Evolutionary conservation across 2,797 vertebrate species (phyloP), one percentile per base, ranked within the genome.

Genomic region (Centropyge bicolor): DNA sequence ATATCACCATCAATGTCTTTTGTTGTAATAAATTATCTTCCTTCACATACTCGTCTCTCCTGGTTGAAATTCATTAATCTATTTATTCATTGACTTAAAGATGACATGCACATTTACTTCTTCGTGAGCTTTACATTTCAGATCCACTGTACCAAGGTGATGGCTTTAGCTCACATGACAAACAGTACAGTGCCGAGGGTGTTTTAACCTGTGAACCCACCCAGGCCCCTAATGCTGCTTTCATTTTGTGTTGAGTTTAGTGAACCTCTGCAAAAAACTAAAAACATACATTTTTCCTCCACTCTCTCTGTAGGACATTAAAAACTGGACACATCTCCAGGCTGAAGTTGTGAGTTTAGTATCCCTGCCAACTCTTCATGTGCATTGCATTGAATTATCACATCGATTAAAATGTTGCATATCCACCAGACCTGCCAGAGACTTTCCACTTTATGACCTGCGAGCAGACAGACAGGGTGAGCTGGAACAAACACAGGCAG

Each of bases 361-460:
- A 36, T 45, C n/a, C 55, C 57, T 67, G 68, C 63, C 78, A 81
- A 60, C 56, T 69, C 38, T 31, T 81, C 59, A 80, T 60, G 40
- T 70, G 69, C 61, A 68, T 81, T 7, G 4, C 61, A 71, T 75
- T 78, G 46, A 83, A 85, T 85, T 70, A 80, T 84, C 76, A 60
- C 69, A 24, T 66, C 12, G n/a, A 79, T 84, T 73, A 54, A 73
- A 75, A 69, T 5, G 31, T 51, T 76, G 35, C 70, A 65, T 48
- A 52, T 76, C 38, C 78, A 54, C 38, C 17, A 19, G 62, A 38
- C 56, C 24, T 36, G 51, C 63, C 77, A 75, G 49, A 85, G 24
- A 80, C 49, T 49, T 72, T 76, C 16, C 49, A 41, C 27, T 84
- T 80, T 62, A 87, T 68, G 79, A 84, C 51, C 74, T 85, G 74